Conservation (phyloP, 35 echinoderm and acorn worm genomes). For the Ptychodera flava region DNA sequence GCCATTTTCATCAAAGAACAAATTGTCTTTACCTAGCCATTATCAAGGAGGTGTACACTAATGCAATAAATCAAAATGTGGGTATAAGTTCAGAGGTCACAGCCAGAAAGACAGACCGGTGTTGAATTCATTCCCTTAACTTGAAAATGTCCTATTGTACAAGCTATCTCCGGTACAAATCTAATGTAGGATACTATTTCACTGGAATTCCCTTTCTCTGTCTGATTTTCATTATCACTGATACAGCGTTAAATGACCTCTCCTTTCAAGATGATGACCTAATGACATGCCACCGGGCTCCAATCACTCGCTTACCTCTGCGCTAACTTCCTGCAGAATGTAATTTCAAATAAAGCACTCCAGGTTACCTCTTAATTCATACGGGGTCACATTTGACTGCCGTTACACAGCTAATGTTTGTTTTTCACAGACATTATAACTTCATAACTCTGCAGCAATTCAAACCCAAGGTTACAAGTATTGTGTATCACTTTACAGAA, state of each 20-base stretch:
- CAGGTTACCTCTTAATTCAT: not conserved
- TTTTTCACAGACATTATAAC: not conserved
- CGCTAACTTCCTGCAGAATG: not conserved
- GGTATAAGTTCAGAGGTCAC: too few species aligned
- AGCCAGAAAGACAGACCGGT: too few species aligned
- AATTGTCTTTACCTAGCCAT: too few species aligned
- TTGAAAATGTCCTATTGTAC: too few species aligned
- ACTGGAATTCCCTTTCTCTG: not conserved
- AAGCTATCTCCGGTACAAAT: too few species aligned
- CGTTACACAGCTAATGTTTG: not conserved
- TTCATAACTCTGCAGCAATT: not conserved
- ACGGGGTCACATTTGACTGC: not conserved
- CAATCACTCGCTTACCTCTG: not conserved
- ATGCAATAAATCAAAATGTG: too few species aligned
- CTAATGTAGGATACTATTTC: too few species aligned
- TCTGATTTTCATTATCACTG: not conserved
- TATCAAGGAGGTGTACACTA: too few species aligned
- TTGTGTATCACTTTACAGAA: too few species aligned
- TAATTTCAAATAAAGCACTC: not conserved
- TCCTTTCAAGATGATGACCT: not conserved
- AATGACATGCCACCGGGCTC: not conserved
- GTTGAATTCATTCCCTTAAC: too few species aligned
- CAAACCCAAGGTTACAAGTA: too few species aligned
- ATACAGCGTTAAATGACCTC: not conserved
- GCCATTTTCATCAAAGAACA: too few species aligned